These are phyloP conservation scores for Erynnis tages DNA, from an alignment of 2,888 invertebrate species.

Conservation along the genomic window DNA sequence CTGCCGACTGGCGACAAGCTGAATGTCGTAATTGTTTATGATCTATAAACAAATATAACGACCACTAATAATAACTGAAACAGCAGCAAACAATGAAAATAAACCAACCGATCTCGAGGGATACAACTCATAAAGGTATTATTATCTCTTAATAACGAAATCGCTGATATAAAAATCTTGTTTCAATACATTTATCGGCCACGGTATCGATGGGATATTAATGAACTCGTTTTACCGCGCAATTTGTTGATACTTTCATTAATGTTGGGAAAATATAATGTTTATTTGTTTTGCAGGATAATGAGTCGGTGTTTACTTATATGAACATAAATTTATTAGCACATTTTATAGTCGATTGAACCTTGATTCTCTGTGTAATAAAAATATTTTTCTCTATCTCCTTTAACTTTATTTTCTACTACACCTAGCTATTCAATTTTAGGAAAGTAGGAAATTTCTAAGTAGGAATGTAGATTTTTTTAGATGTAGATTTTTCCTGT, in stretches of 20 bases:
- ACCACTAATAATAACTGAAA: conserved; percentile 79
- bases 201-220: conserved; percentile 51
- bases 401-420: too few relatives aligned
- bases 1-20: conserved; percentile 70
- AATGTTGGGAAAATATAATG: conserved; percentile 12
- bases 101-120: conserved; percentile 61
- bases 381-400: too few relatives aligned
- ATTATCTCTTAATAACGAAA: conserved; percentile 78
- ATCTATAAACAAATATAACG: conserved; percentile 78
- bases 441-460: too few relatives aligned
- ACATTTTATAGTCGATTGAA: background rate
- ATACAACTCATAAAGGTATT: conserved; percentile 75
- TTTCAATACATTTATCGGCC: conserved; percentile 63
- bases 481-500: too few relatives aligned
- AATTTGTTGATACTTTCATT: conserved; percentile 41
- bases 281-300: conserved; percentile 22
- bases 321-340: background rate
- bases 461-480: too few relatives aligned
- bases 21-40: conserved; percentile 72
- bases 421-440: too few relatives aligned
- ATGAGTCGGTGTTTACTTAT: conserved; percentile 18
- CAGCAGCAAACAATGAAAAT: conserved; percentile 76
- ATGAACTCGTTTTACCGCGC: conserved; percentile 55
- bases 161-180: conserved; percentile 68
- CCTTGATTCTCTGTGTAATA: too few relatives aligned